These are phyloP conservation scores for Cryptotermes secundus DNA, from an alignment of 1,140 invertebrate species.

Conservation along the genomic window DNA sequence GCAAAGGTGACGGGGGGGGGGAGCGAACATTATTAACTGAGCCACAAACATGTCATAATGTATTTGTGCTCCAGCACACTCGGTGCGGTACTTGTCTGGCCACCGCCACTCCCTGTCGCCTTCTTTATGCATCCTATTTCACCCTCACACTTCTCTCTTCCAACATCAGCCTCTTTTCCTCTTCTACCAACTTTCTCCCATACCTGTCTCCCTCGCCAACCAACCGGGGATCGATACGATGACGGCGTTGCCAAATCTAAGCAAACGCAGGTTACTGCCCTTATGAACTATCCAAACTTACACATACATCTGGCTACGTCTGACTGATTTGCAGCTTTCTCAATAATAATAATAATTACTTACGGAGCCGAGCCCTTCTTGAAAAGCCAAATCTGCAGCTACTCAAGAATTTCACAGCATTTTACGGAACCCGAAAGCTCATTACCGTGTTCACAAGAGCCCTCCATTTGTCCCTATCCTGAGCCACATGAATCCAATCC, in stretches of 20 bases:
- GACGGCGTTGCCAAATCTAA: constrained; percentile 17
- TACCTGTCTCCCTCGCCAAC: neutral
- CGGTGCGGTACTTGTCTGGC: neutral
- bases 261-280: neutral
- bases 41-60: neutral
- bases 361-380: no score
- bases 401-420: no score
- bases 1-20: no score
- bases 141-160: neutral
- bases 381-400: no score
- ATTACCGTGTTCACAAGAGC: no score
- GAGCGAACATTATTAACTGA: no score
- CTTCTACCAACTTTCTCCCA: neutral
- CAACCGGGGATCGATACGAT: constrained; percentile 20
- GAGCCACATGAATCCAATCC: no score
- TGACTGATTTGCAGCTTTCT: neutral
- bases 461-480: no score
- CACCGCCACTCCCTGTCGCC: neutral
- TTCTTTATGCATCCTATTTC: neutral
- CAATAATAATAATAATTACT: neutral
- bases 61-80: neutral
- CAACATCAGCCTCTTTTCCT: neutral
- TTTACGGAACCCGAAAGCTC: no score
- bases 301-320: neutral
- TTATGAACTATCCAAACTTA: neutral